These are phyloP conservation scores for Strix uralensis DNA, from an alignment of 2,113 vertebrate genomes.

Conservation along the genomic window DNA sequence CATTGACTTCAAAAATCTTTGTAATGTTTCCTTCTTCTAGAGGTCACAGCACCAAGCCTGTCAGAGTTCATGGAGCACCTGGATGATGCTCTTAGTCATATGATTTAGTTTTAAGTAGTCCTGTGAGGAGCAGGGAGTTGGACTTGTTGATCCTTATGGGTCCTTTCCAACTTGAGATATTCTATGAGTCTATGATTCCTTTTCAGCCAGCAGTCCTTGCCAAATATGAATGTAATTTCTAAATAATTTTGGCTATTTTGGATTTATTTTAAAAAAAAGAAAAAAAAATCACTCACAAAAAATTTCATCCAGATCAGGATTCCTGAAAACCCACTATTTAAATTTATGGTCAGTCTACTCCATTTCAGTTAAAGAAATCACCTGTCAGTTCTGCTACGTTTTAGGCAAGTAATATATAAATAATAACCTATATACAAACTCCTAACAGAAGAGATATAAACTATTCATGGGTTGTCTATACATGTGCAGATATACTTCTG, in stretches of 20 bases:
- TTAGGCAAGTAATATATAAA: neutral
- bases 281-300: neutral
- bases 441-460: neutral
- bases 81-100: neutral
- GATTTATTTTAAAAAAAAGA: neutral
- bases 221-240: neutral
- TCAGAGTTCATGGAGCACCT: neutral
- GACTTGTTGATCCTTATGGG: neutral
- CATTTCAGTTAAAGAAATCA: neutral
- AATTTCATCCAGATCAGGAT: neutral
- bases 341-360: neutral
- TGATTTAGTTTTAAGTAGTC: neutral
- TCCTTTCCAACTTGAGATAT: neutral
- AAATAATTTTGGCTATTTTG: neutral
- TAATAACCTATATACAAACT: neutral
- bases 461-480: neutral
- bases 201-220: neutral
- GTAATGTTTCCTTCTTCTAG: neutral
- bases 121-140: neutral
- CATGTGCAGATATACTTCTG: neutral
- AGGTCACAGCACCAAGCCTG: neutral
- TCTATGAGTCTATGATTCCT: neutral
- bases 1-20: neutral
- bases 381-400: neutral
- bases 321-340: neutral